A percentile compares a stretch with the other conserved stretches of the same genome.
These are phyloP conservation scores for Lycophotia porphyrea DNA, from an alignment of 2,888 invertebrate species.

Conservation along the genomic window DNA sequence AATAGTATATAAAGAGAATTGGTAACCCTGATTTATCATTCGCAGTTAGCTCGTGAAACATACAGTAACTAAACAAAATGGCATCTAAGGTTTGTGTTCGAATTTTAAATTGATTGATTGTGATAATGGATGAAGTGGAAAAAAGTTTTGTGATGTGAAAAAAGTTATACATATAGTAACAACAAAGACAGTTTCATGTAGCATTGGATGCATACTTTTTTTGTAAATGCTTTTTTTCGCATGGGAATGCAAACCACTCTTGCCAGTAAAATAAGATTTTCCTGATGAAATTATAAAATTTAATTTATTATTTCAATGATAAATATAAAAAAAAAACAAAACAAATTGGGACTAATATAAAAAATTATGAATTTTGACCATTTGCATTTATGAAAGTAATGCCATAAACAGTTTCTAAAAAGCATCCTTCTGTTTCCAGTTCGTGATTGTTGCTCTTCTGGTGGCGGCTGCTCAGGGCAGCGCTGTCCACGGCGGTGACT, in stretches of 20 bases:
- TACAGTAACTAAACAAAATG: conserved; percentile 83
- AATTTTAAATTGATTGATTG: conserved; percentile 7
- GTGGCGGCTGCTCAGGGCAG: conserved; percentile 86
- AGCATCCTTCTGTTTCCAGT: conserved; percentile 76
- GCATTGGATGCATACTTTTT: not conserved
- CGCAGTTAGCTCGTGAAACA: conserved; percentile 86
- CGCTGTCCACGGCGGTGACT: conserved; percentile 82
- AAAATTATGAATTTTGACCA: not conserved
- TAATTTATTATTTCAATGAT: not conserved
- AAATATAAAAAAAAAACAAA: not conserved
- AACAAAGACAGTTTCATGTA: not conserved
- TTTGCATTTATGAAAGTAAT: not conserved
- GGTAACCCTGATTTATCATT: conserved; percentile 82
- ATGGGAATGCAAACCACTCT: not conserved
- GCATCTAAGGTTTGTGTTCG: conserved; percentile 84
- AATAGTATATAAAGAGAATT: conserved; percentile 81
- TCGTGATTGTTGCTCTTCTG: conserved; percentile 84
- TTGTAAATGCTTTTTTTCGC: no score
- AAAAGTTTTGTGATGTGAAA: conserved; percentile 1
- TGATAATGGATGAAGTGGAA: conserved; percentile 3
- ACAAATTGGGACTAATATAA: not conserved
- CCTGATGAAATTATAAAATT: not conserved
- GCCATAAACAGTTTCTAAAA: not conserved
- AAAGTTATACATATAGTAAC: not conserved
- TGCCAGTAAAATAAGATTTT: no score